phyloP scores from a whole-genome alignment of 2,113 vertebrate species.

The Callithrix jacchus region DNA sequence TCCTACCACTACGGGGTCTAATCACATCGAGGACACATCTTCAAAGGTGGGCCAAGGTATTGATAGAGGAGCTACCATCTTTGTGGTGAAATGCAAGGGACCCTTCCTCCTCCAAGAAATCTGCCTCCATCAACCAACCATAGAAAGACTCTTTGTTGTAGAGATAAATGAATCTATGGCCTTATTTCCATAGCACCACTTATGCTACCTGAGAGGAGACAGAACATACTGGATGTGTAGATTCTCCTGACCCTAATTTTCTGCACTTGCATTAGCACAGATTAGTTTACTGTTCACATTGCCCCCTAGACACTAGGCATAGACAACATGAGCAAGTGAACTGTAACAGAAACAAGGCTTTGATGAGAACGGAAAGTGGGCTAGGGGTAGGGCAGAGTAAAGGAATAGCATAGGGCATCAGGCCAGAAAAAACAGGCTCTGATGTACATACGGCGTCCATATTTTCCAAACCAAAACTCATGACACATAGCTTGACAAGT shows the following conservation, averaged over 20 bases:
- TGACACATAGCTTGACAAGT: constrained; percentile 56
- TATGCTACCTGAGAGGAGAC: neutral
- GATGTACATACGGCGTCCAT: neutral
- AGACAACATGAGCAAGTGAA: constrained; percentile 45
- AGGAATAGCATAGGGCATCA: neutral
- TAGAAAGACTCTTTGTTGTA: neutral
- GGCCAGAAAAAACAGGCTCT: constrained; percentile 50
- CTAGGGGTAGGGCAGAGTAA: neutral
- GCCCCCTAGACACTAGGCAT: constrained; percentile 53
- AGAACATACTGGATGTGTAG: neutral
- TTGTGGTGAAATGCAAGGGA: neutral
- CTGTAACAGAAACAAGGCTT: constrained; percentile 58
- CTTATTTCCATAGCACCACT: neutral
- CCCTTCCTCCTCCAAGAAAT: neutral
- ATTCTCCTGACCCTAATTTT: constrained; percentile 45
- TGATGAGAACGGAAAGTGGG: constrained; percentile 50
- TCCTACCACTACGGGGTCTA: neutral
- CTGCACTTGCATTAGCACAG: constrained; percentile 56
- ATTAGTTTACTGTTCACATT: constrained; percentile 58
- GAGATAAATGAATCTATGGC: neutral
- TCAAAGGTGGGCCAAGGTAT: neutral
- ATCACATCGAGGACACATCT: neutral
- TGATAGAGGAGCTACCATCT: neutral
- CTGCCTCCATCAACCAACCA: neutral
- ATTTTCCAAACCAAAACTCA: constrained; percentile 62